phyloP scores from a whole-genome alignment of 30 jellyfish, hydroid and myxozoan species.

The Aurelia sp. region DNA sequence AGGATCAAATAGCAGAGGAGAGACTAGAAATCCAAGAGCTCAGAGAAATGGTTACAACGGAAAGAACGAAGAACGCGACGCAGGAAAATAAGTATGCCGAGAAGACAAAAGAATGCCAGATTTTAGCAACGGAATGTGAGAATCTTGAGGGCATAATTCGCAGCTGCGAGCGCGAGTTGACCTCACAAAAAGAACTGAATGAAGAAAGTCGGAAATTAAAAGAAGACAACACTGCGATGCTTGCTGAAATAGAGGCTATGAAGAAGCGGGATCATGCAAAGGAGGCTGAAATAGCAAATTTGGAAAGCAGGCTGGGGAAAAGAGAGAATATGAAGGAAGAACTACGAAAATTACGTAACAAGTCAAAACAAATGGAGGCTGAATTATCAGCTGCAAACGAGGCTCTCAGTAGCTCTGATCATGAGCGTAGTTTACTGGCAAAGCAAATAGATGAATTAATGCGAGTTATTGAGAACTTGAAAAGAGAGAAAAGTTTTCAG shows the following conservation, averaged over 20 bases:
- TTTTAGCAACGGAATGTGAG: background rate
- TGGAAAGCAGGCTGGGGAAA: background rate
- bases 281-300: background rate
- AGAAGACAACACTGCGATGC: background rate
- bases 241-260: background rate
- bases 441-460: constrained; percentile 4
- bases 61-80: constrained; percentile 1
- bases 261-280: background rate
- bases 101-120: background rate
- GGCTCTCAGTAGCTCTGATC: background rate
- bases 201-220: constrained; percentile 3
- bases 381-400: background rate
- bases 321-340: constrained; percentile 9
- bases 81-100: constrained; percentile 3
- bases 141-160: background rate
- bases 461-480: constrained; percentile 7
- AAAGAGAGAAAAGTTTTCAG: background rate
- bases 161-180: background rate
- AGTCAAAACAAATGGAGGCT: constrained; percentile 12
- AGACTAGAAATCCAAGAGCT: constrained; percentile 22
- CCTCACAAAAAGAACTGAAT: background rate
- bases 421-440: no score
- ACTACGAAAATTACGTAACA: constrained; percentile 5
- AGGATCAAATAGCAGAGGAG: background rate
- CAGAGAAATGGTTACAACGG: constrained; percentile 6